These are phyloP conservation scores for Frieseomelitta varia DNA, from an alignment of 1,140 invertebrate species.

Conservation along the genomic window DNA sequence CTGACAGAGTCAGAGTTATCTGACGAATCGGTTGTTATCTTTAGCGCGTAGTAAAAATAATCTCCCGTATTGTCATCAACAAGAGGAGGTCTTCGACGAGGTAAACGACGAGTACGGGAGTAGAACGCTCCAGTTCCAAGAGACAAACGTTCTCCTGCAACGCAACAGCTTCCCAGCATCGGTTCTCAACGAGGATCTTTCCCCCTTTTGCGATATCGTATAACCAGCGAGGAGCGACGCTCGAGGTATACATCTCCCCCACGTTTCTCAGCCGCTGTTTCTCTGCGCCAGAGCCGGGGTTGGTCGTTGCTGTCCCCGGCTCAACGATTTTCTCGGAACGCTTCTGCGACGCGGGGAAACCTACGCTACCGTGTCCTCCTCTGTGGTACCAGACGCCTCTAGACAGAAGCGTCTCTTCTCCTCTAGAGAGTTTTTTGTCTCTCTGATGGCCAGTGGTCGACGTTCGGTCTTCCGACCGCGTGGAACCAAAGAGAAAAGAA, in stretches of 20 bases:
- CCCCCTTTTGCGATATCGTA: slow-evolving; percentile 45
- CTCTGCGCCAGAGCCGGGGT: background rate
- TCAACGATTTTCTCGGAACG: slow-evolving; percentile 39
- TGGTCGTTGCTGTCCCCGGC: background rate
- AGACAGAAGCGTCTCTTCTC: slow-evolving; percentile 26
- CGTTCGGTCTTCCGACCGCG: slow-evolving; percentile 46
- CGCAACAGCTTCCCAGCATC: slow-evolving; percentile 43
- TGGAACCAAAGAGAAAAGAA: slow-evolving; percentile 15
- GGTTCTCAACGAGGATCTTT: slow-evolving; percentile 32
- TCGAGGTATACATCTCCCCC: slow-evolving; percentile 16
- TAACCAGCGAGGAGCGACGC: slow-evolving; percentile 23
- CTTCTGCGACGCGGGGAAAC: slow-evolving; percentile 4
- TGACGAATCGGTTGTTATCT: slow-evolving; percentile 1
- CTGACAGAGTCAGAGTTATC: background rate
- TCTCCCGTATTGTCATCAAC: background rate
- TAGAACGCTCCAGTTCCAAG: slow-evolving; percentile 37
- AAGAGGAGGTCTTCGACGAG: slow-evolving; percentile 17
- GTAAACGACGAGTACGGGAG: background rate
- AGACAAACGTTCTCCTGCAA: slow-evolving; percentile 30
- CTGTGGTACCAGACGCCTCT: slow-evolving; percentile 38
- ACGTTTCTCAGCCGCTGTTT: slow-evolving; percentile 10
- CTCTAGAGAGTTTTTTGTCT: slow-evolving; percentile 45
- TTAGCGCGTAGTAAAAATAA: slow-evolving; percentile 27
- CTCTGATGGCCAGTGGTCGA: background rate
- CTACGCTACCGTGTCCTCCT: background rate